Evolutionary conservation across 2,113 vertebrate genomes (phyloP).

Genomic region (Corythornis cristatus): DNA sequence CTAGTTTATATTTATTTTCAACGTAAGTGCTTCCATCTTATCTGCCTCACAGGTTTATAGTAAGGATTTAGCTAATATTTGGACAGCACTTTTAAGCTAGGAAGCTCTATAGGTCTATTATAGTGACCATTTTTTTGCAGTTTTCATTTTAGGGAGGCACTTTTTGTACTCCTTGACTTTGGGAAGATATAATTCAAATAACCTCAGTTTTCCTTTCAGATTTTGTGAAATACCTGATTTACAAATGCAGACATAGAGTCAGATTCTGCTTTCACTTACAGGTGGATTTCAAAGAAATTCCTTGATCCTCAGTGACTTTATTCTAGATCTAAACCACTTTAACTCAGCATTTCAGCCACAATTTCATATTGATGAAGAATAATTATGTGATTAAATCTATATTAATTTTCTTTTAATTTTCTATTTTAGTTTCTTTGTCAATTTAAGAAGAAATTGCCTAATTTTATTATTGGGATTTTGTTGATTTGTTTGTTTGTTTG

Average conservation of each 20-base stretch:
- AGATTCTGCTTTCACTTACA: conserved; percentile 20
- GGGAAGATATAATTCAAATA: not conserved
- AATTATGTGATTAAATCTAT: not conserved
- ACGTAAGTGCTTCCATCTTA: conserved; percentile 53
- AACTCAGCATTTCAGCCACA: not conserved
- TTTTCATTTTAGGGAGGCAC: conserved; percentile 21
- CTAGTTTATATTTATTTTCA: conserved; percentile 59
- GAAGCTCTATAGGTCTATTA: conserved; percentile 38
- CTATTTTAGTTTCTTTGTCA: not conserved
- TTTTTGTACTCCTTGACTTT: not conserved
- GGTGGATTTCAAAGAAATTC: conserved; percentile 29
- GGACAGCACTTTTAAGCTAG: conserved; percentile 44
- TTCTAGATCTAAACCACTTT: not conserved
- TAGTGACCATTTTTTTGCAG: not conserved
- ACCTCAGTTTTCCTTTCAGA: conserved; percentile 19
- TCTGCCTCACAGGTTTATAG: conserved; percentile 40
- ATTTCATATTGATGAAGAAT: conserved; percentile 26
- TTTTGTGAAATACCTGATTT: conserved; percentile 35
- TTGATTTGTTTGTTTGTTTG: not conserved
- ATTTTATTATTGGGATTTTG: not conserved
- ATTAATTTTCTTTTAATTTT: conserved; percentile 5
- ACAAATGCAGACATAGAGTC: conserved; percentile 7
- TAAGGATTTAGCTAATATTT: conserved; percentile 62
- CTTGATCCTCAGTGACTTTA: not conserved
- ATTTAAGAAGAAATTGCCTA: not conserved